phyloP scores from a whole-genome alignment of 2,888 invertebrate genomes.

The Pherbina coryleti region DNA sequence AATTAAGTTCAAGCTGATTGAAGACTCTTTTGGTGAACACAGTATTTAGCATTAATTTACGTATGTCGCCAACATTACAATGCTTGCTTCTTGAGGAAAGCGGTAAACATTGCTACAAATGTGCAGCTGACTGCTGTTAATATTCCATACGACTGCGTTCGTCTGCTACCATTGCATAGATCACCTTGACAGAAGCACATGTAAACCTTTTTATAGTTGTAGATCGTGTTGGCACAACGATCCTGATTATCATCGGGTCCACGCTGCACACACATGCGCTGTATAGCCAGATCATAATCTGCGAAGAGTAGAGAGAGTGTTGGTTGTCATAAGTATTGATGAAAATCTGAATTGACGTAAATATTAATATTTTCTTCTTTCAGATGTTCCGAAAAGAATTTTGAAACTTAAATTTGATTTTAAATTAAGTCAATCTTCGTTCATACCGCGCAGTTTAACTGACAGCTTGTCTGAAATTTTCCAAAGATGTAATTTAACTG shows the following conservation, averaged over 20 bases:
- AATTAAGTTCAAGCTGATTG: not conserved
- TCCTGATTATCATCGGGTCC: conserved; percentile 91
- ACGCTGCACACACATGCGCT: conserved; percentile 87
- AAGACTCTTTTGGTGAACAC: not conserved
- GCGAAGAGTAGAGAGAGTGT: conserved; percentile 21
- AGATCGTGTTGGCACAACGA: conserved; percentile 87
- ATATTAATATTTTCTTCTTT: too few relatives aligned
- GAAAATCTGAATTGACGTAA: too few relatives aligned
- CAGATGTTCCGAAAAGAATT: too few relatives aligned
- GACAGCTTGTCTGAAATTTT: too few relatives aligned
- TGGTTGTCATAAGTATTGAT: not conserved
- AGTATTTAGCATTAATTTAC: too few relatives aligned
- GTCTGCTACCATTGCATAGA: conserved; percentile 77
- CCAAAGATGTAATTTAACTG: too few relatives aligned
- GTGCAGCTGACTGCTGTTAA: not conserved
- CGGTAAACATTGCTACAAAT: not conserved
- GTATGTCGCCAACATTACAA: too few relatives aligned
- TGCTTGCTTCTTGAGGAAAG: not conserved
- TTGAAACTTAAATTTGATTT: too few relatives aligned
- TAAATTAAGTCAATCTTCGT: too few relatives aligned
- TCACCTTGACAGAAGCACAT: conserved; percentile 95
- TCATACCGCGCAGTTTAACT: too few relatives aligned
- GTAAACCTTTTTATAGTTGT: conserved; percentile 85
- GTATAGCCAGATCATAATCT: conserved; percentile 90
- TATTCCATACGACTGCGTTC: not conserved